A percentile compares a stretch with the other conserved stretches of the same genome.
Conservation (phyloP, 2,113 vertebrate genomes). For the Callionymus lyra region DNA sequence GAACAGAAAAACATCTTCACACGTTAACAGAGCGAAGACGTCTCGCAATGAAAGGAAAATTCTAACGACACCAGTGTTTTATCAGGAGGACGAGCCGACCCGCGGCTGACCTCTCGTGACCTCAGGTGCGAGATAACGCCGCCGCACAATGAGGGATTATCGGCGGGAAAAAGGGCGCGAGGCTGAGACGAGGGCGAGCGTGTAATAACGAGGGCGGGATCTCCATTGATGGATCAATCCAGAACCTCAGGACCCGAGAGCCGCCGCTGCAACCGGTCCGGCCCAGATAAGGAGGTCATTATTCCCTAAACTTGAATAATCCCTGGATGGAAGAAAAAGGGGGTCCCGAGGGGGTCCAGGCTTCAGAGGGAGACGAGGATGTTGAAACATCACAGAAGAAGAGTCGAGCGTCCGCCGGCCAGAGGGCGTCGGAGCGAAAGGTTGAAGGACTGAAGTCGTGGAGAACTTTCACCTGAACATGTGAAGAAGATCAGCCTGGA, state of each 20-base stretch:
- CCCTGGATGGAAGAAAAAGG: conserved; percentile 35
- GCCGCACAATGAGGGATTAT: conserved; percentile 48
- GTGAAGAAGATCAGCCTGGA: no score
- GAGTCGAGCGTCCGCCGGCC: background rate
- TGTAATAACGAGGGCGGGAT: conserved; percentile 48
- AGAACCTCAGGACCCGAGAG: conserved; percentile 39
- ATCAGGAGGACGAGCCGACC: conserved; percentile 16
- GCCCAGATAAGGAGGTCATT: conserved; percentile 54
- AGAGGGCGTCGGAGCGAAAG: no score
- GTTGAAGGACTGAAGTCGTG: no score
- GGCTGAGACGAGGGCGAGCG: conserved; percentile 31
- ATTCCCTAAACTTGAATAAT: conserved; percentile 55
- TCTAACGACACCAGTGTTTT: conserved; percentile 36
- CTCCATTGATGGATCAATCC: conserved; percentile 52
- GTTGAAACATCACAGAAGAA: background rate
- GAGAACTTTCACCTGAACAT: no score
- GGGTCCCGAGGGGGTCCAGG: conserved; percentile 20
- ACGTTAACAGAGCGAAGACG: conserved; percentile 29
- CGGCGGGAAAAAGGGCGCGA: conserved; percentile 37
- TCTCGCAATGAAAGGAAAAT: conserved; percentile 44
- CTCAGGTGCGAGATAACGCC: conserved; percentile 49
- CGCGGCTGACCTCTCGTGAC: conserved; percentile 23
- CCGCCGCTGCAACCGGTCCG: conserved; percentile 34
- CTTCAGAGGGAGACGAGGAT: conserved; percentile 17
- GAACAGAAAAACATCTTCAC: conserved; percentile 39